Evolutionary conservation across 35 echinoderm and acorn worm genomes (phyloP).

Genomic region (Amphiura filiformis): DNA sequence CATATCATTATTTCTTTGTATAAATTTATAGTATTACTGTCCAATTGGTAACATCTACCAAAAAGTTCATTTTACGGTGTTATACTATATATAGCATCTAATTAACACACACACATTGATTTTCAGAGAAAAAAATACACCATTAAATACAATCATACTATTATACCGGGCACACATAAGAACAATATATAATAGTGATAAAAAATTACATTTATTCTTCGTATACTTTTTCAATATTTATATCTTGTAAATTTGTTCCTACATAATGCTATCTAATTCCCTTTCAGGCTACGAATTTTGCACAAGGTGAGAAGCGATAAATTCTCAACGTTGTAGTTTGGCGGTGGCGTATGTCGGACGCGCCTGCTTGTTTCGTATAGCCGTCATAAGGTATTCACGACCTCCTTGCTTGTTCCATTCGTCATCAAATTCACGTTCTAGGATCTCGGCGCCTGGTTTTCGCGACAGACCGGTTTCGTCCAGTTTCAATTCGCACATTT

Average conservation of each 20-base stretch:
- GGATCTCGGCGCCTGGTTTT: conserved; percentile 65
- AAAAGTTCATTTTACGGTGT: no score
- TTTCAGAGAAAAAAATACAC: no score
- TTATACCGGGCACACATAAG: no score
- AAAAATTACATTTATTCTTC: background rate
- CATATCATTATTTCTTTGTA: no score
- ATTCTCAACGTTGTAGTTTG: background rate
- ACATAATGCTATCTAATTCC: background rate
- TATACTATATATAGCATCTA: no score
- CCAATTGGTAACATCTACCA: no score
- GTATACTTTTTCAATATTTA: background rate
- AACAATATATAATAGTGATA: no score
- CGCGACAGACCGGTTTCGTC: conserved; percentile 80
- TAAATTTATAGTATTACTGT: no score
- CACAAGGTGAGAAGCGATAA: no score
- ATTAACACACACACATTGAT: no score
- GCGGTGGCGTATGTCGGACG: conserved; percentile 74
- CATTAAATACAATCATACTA: no score
- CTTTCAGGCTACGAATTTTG: background rate
- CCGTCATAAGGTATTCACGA: conserved; percentile 43
- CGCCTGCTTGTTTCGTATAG: conserved; percentile 76
- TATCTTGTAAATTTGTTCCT: background rate
- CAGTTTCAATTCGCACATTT: conserved; percentile 94
- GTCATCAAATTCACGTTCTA: conserved; percentile 84
- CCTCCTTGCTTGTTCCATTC: conserved; percentile 67